Evolutionary conservation across 2,113 vertebrate species (phyloP), one percentile per base, ranked within the genome.

Genomic region (Sapayoa aenigma): DNA sequence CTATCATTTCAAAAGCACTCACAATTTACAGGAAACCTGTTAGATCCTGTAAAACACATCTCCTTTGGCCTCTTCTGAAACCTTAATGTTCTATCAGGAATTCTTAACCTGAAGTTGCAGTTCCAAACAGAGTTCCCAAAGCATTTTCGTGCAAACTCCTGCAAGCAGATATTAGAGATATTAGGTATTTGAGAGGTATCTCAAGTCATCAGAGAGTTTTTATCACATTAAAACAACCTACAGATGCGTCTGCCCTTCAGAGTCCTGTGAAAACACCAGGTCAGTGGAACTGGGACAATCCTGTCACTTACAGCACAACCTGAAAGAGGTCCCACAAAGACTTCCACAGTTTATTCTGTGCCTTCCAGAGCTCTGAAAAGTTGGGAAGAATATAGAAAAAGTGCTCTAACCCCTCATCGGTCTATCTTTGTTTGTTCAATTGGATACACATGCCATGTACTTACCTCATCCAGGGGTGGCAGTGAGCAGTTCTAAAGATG

Each of bases 391-490:
- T 27, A n/a, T 28, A 73, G n/a, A 68, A 88, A 69, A 6, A 19
- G 55, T 19, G 27, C 24, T 88, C 52, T 31, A 41, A 58, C 4
- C 23, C 33, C 30, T 59, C 0, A 0, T 37, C 62, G 18, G 9
- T 52, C 27, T 24, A 52, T 22, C 35, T 12, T 30, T 20, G 39
- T 53, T 76, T 76, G n/a, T 56, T 83, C 37, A 83, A 30, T 9
- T 2, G 8, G 7, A 10, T 50, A 1, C 15, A 23, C 2, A 0
- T 16, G 22, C 42, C 15, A 12, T 15, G 6, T 37, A 28, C 6
- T 30, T 58, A 12, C 7, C 19, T 41, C 15, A 58, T 52, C 12
- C 28, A 52, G 41, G 25, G 55, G 31, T 11, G 15, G 8, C 27
- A 14, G 12, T 22, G 7, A 86, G 16, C 23, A 35, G 35, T 44